A percentile compares a stretch with the other conserved stretches of the same genome.
Evolutionary conservation across 2,888 invertebrate species (phyloP).

Genomic region (Scaptodrosophila latifasciaeformis): DNA sequence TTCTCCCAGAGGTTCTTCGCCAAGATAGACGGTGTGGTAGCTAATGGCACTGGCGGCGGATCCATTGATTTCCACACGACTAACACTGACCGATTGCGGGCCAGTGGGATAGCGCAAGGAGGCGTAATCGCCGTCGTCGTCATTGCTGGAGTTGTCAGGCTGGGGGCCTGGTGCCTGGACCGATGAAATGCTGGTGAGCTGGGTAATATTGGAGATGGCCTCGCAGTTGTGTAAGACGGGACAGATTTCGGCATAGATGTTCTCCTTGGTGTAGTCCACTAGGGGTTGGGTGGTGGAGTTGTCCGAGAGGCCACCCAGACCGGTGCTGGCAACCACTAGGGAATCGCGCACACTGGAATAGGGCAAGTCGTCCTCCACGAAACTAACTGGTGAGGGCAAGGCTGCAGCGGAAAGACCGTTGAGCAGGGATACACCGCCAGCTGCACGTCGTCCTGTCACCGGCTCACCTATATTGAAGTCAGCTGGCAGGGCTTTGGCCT

Average conservation of each 20-base stretch:
- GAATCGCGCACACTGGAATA: constrained; percentile 84
- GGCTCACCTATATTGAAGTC: constrained; percentile 66
- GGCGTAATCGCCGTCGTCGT: constrained; percentile 68
- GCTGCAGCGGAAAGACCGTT: constrained; percentile 36
- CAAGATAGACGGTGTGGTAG: constrained; percentile 68
- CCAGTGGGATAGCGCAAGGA: constrained; percentile 59
- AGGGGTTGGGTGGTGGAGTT: constrained; percentile 44
- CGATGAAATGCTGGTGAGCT: too few species aligned
- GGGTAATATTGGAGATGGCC: constrained; percentile 54
- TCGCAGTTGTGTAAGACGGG: constrained; percentile 55
- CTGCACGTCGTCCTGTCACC: constrained; percentile 68
- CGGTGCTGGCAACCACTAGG: constrained; percentile 73
- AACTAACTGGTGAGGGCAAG: constrained; percentile 45
- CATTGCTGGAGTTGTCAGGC: constrained; percentile 22
- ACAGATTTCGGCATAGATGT: constrained; percentile 84
- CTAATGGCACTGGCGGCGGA: constrained; percentile 67
- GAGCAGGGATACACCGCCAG: constrained; percentile 64
- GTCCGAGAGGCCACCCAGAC: constrained; percentile 25
- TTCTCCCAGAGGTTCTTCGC: constrained; percentile 68
- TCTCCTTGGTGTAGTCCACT: constrained; percentile 77
- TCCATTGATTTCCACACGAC: constrained; percentile 72
- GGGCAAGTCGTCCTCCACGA: constrained; percentile 79
- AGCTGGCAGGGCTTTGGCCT: constrained; percentile 35
- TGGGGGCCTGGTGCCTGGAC: constrained; percentile 34
- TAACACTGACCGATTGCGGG: constrained; percentile 69